Evolutionary conservation across 2,888 invertebrate species (phyloP).

Genomic region (Ichneumoninae sp.): DNA sequence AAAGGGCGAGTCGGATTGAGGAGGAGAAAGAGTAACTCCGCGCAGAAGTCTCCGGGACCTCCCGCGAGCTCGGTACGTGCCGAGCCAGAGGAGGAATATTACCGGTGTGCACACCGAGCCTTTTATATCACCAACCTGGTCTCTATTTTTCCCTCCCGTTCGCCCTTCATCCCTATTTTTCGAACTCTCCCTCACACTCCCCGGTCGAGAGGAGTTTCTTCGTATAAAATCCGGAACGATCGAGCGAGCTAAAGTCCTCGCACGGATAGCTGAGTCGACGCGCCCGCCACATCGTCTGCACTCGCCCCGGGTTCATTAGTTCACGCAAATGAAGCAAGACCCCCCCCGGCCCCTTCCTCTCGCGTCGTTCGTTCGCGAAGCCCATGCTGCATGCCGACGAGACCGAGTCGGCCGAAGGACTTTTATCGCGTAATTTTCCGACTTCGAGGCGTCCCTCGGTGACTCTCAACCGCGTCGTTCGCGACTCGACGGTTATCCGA

Average conservation of each 20-base stretch:
- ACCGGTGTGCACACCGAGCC: slow-evolving; percentile 41
- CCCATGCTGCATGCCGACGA: slow-evolving; percentile 52
- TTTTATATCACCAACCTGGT: slow-evolving; percentile 70
- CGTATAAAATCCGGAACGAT: slow-evolving; percentile 62
- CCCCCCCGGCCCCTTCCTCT: slow-evolving; percentile 36
- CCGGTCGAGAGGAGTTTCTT: slow-evolving; percentile 28
- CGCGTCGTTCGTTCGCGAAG: slow-evolving; percentile 49
- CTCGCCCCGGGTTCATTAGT: slow-evolving; percentile 71
- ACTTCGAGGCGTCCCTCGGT: slow-evolving; percentile 62
- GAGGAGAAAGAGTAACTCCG: slow-evolving; percentile 15
- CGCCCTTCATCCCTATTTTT: slow-evolving; percentile 38
- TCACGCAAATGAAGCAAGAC: slow-evolving; percentile 67
- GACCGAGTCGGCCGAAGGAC: slow-evolving; percentile 70
- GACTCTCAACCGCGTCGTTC: slow-evolving; percentile 63
- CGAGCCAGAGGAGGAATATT: slow-evolving; percentile 58
- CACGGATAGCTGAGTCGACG: slow-evolving; percentile 59
- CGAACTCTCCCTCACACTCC: slow-evolving; percentile 28
- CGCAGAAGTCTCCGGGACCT: slow-evolving; percentile 41
- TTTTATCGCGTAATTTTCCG: slow-evolving; percentile 78
- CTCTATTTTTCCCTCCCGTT: slow-evolving; percentile 56
- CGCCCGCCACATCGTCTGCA: slow-evolving; percentile 36
- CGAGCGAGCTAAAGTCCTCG: slow-evolving; percentile 55
- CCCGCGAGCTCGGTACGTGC: slow-evolving; percentile 62
- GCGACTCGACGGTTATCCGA: slow-evolving; percentile 29
- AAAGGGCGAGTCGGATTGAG: slow-evolving; percentile 10